These are phyloP conservation scores for Emesis furor DNA, from an alignment of 2,888 invertebrate genomes.

Conservation along the genomic window DNA sequence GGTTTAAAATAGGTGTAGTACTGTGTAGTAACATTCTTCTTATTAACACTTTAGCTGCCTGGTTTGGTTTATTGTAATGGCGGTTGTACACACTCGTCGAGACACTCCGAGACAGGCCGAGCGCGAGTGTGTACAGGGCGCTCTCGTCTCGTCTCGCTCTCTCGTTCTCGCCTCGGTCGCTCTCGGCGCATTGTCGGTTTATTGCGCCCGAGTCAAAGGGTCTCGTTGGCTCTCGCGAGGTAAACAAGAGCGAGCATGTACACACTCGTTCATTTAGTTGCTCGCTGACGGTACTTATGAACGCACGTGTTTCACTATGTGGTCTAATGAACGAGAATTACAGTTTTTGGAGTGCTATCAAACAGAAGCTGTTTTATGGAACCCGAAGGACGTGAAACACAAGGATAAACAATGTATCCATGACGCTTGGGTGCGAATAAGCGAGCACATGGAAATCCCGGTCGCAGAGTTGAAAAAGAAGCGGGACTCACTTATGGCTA, in stretches of 20 bases:
- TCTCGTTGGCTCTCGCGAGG: constrained; percentile 31
- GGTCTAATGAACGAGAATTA: too few relatives aligned
- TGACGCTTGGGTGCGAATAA: constrained; percentile 26
- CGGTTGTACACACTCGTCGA: too few relatives aligned
- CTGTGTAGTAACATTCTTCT: too few relatives aligned
- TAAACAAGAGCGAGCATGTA: constrained; percentile 34
- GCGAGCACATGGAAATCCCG: background rate
- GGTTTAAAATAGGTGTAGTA: too few relatives aligned
- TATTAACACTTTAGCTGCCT: too few relatives aligned
- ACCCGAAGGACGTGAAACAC: too few relatives aligned
- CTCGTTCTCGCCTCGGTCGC: constrained; percentile 1
- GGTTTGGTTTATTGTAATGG: too few relatives aligned
- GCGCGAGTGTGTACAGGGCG: constrained; percentile 9
- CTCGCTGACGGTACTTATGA: constrained; percentile 7
- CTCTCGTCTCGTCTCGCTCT: constrained; percentile 9
- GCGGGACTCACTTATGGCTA: too few relatives aligned
- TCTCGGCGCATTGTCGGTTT: constrained; percentile 8
- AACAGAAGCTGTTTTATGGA: too few relatives aligned
- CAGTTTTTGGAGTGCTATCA: too few relatives aligned
- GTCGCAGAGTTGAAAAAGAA: too few relatives aligned
- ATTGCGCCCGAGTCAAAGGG: constrained; percentile 31
- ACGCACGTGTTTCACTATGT: too few relatives aligned
- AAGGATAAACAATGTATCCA: background rate
- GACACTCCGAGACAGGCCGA: constrained; percentile 22
- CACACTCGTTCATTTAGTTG: constrained; percentile 34